phyloP scores from a whole-genome alignment of 2,888 invertebrate species.

The Eupithecia abbreviata region DNA sequence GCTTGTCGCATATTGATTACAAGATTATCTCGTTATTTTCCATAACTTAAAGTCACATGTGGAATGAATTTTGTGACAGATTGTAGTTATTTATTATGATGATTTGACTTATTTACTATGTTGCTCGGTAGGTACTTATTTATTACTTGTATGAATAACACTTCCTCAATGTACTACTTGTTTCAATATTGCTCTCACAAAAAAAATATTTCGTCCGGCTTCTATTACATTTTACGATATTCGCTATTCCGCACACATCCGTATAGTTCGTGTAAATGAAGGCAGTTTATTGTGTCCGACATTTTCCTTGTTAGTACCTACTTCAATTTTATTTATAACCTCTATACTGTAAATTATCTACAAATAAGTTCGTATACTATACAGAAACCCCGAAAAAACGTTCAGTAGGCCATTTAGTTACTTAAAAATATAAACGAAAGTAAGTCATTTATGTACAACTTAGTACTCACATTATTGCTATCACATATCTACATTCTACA shows the following conservation, averaged over 20 bases:
- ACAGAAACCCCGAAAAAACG: too few relatives aligned
- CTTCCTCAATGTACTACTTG: not conserved
- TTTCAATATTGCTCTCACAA: not conserved
- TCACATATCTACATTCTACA: not conserved
- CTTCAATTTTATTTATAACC: not conserved
- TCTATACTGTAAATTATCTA: not conserved
- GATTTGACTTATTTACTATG: not conserved
- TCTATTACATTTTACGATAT: not conserved
- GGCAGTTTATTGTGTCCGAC: not conserved
- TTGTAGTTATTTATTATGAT: not conserved
- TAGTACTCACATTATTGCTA: not conserved
- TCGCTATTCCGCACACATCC: not conserved
- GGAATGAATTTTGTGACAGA: constrained; percentile 21
- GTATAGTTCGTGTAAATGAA: not conserved
- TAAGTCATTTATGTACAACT: not conserved
- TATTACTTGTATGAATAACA: not conserved
- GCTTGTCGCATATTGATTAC: constrained; percentile 66
- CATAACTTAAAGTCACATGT: constrained; percentile 49
- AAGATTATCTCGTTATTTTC: constrained; percentile 57
- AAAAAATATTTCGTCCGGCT: not conserved
- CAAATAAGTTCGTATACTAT: not conserved
- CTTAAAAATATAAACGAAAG: not conserved
- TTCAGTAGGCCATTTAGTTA: too few relatives aligned
- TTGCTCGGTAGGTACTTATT: not conserved
- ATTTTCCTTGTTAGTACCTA: not conserved